Evolutionary conservation across 2,888 invertebrate genomes (phyloP), one percentile per base, ranked within the genome.

Genomic region (Heteromyza rotundicornis): DNA sequence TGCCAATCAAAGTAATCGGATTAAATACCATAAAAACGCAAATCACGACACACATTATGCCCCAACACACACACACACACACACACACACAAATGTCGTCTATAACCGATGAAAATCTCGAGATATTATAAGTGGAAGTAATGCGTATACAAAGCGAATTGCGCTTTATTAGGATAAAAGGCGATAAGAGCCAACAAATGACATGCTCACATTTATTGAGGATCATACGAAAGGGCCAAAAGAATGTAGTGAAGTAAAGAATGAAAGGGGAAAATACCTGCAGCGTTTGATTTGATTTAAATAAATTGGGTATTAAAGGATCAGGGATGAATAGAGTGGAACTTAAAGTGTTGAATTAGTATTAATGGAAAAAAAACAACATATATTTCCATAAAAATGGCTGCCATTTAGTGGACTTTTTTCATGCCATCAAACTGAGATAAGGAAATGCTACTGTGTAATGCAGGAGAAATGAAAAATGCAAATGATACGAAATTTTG

Each of bases 401-500:
- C n/a, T n/a, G 10, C 5, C 27, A 27, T 27, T 27, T 27, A 40
- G 14, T 7, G 40, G 10, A n/a, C 16, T 40, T 40, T 40, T 40
- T n/a, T n/a, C 14, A 40, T 40, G 40, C 40, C 16, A n/a, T n/a
- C 40, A 40, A 40, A 7, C 14, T 40, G 16, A 40, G 40, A 40
- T 40, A 40, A 40, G 40, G 40, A 40, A 3, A 27, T 27, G n/a
- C n/a, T n/a, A 27, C 27, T 27, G n/a, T 10, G 27, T n/a, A 40
- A 7, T n/a, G 14, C 8, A n/a, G 40, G 40, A 40, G 14, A 40
- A 59, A 59, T 47, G 27, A 59, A 44, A 44, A 17, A 54, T 53
- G 53, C 44, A 53, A 59, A 24, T 53, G 19, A 24, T 32, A 19
- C 24, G 12, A 54, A 54, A 50, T 60, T 60, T 49, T 60, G 59